Conservation (phyloP, 2,113 vertebrate species). For the Poeciliopsis retropinna region DNA sequence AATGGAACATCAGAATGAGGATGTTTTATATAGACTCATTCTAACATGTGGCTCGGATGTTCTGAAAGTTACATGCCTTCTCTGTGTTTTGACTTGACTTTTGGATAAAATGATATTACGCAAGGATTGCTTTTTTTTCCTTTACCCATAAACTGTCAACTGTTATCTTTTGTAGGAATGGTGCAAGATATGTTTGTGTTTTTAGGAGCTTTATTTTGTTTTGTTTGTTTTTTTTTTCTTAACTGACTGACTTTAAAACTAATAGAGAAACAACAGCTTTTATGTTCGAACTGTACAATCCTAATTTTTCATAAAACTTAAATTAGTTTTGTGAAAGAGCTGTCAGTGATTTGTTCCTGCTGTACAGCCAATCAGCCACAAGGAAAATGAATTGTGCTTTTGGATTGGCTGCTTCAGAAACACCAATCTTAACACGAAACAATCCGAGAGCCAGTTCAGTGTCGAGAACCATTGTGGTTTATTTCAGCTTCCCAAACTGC, state of each 20-base stretch:
- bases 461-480: too few species aligned
- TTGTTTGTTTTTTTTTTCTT: too few species aligned
- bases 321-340: too few species aligned
- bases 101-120: background rate
- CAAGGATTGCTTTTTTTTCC: constrained; percentile 24
- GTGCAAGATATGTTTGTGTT: constrained; percentile 33
- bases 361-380: too few species aligned
- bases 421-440: too few species aligned
- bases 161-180: constrained; percentile 30
- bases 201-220: constrained; percentile 35
- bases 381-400: too few species aligned
- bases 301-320: too few species aligned
- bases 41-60: background rate
- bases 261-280: background rate
- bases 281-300: too few species aligned
- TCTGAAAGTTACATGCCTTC: background rate
- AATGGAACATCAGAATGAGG: background rate
- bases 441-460: too few species aligned
- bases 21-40: background rate
- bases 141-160: constrained; percentile 51
- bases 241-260: background rate
- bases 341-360: too few species aligned
- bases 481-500: too few species aligned
- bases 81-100: constrained; percentile 11
- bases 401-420: too few species aligned